Percentiles rank a stretch among this genome's conserved stretches.
These are phyloP conservation scores for Ormyrus nitidulus DNA, from an alignment of 2,888 invertebrate genomes.

Conservation along the genomic window DNA sequence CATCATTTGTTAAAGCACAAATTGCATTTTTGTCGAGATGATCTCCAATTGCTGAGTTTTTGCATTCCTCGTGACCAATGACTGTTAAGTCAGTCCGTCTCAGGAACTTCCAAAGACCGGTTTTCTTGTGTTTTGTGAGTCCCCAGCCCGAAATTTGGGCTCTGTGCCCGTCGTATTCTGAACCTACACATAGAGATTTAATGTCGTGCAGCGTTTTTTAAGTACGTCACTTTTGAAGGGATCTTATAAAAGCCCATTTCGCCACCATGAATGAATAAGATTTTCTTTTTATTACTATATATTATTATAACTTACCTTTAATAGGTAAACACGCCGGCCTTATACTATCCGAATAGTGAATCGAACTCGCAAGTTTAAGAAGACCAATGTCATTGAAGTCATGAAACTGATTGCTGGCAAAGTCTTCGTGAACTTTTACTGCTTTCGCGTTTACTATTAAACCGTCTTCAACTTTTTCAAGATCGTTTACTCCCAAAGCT, in stretches of 20 bases:
- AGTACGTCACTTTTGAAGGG: too few species aligned
- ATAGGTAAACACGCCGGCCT: conserved; percentile 78
- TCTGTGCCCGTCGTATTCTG: background rate
- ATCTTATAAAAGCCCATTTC: too few species aligned
- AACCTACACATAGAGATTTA: background rate
- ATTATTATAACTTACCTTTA: conserved; percentile 70
- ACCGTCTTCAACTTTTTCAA: conserved; percentile 73
- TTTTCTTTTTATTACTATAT: too few species aligned
- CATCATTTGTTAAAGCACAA: conserved; percentile 22
- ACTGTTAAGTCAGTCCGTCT: conserved; percentile 4
- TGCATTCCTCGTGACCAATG: background rate
- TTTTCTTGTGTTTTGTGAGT: background rate
- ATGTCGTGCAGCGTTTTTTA: too few species aligned
- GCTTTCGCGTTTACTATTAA: conserved; percentile 72
- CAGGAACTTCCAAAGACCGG: background rate
- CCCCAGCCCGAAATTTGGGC: conserved; percentile 40
- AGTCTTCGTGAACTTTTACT: conserved; percentile 76
- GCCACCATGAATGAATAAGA: too few species aligned
- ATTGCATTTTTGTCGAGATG: background rate
- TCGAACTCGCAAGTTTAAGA: conserved; percentile 75
- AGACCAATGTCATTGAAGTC: conserved; percentile 80
- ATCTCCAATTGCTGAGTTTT: background rate
- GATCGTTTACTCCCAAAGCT: conserved; percentile 76
- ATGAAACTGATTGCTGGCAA: conserved; percentile 77
- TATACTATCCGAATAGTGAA: conserved; percentile 75